phyloP scores from a whole-genome alignment of 2,888 invertebrate species.

The Sthenelais limicola region DNA sequence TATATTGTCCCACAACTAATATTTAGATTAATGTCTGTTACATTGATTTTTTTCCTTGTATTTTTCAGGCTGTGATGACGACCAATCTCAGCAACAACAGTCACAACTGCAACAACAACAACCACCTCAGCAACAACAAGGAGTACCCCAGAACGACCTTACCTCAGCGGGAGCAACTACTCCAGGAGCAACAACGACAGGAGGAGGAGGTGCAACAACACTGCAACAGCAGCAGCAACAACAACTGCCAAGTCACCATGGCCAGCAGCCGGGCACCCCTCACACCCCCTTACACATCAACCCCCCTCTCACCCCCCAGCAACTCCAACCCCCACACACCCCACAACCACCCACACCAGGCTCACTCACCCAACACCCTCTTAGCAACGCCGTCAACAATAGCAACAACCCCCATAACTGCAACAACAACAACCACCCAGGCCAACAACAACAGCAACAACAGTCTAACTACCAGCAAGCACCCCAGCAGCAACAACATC shows the following conservation, averaged over 20 bases:
- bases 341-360: not conserved
- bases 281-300: not conserved
- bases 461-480: not conserved
- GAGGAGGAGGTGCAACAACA: conserved; percentile 18
- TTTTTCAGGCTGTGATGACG: conserved; percentile 34
- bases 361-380: conserved; percentile 1
- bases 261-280: conserved; percentile 1
- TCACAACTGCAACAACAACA: too few species aligned
- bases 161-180: too few species aligned
- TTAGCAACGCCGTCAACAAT: not conserved
- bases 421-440: not conserved
- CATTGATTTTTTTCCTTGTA: too few species aligned
- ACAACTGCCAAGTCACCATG: too few species aligned
- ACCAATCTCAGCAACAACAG: not conserved
- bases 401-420: not conserved
- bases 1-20: too few species aligned
- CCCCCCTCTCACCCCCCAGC: conserved; percentile 12
- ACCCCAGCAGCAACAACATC: conserved; percentile 16
- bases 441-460: not conserved
- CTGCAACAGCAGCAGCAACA: too few species aligned
- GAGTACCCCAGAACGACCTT: too few species aligned
- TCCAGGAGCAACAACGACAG: not conserved
- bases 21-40: too few species aligned
- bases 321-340: conserved; percentile 5
- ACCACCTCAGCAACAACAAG: too few species aligned